Evolutionary conservation across 2,797 vertebrate genomes (phyloP), one percentile per base, ranked within the genome.

Genomic region (Channallabes apus): DNA sequence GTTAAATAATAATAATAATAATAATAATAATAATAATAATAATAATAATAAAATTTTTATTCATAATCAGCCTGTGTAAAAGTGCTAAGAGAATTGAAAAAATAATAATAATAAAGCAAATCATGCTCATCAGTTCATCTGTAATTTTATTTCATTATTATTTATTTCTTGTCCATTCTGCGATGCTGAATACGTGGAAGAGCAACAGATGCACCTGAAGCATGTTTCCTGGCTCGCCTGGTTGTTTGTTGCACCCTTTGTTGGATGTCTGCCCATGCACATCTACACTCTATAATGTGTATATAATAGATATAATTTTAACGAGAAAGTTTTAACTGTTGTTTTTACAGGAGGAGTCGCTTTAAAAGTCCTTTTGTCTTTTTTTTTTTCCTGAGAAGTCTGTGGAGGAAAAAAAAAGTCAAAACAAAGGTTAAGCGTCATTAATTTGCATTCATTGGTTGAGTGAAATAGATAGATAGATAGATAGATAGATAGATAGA

Each of bases 211-310:
- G 32, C 18, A 35, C 18, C 4, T 27, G 12, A 1, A 12, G 69
- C 15, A n/a, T 6, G n/a, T 69, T 71, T 71, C 12, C 32, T 38
- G 5, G 2, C 0, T 71, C 32, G 41, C 3, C 6, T 38, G 8
- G 1, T 38, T 22, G 6, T 38, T 38, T 22, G 20, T 22, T 38
- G 4, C 3, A 2, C 51, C 27, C 6, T 76, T 6, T 32, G 27
- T 58, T 76, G 54, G 73, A 58, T 32, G 27, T 76, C 58, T 76
- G 54, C 73, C 73, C 73, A 58, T 76, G 27, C 72, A 76, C 58
- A 76, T 35, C n/a, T 56, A 18, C 41, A 73, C 51, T 6, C 9
- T 15, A 32, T 12, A 54, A 51, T 51, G 46, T 54, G 41, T 38
- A 38, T 38, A 38, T 38, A 38, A 38, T 38, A 51, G 24, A 17